A percentile compares a stretch with the other conserved stretches of the same genome.
Conservation (phyloP, 1,140 invertebrate species). For the Caenorhabditis inopinata region DNA sequence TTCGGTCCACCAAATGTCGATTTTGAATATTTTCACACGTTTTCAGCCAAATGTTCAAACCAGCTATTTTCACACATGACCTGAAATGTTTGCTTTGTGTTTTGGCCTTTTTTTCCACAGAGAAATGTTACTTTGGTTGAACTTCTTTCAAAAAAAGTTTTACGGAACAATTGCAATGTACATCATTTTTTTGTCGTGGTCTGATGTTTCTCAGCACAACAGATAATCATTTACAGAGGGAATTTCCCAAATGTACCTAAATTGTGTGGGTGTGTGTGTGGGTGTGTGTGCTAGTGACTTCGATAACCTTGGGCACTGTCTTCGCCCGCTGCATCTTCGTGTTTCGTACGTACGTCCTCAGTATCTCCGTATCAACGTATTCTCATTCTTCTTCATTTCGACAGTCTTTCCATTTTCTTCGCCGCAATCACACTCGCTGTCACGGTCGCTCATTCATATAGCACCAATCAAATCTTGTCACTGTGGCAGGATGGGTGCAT, state of each 20-base stretch:
- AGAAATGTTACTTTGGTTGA: no score
- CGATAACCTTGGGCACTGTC: not conserved
- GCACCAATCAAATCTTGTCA: not conserved
- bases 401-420: constrained; percentile 4
- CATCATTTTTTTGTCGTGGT: no score
- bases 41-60: no score
- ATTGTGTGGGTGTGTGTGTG: no score
- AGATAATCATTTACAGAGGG: not conserved
- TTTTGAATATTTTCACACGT: no score
- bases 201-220: not conserved
- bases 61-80: no score
- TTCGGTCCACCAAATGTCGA: no score
- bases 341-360: no score
- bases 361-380: constrained; percentile 22
- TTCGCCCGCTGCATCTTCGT: not conserved
- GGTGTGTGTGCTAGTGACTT: not conserved
- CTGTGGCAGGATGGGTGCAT: not conserved
- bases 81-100: no score
- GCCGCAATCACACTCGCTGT: not conserved
- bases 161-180: no score
- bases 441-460: constrained; percentile 9
- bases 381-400: constrained; percentile 8
- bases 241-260: constrained; percentile 8
- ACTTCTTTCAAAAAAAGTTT: no score
- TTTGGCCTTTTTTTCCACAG: no score